phyloP scores from a whole-genome alignment of 1,140 invertebrate genomes.

The Ladona fulva region DNA sequence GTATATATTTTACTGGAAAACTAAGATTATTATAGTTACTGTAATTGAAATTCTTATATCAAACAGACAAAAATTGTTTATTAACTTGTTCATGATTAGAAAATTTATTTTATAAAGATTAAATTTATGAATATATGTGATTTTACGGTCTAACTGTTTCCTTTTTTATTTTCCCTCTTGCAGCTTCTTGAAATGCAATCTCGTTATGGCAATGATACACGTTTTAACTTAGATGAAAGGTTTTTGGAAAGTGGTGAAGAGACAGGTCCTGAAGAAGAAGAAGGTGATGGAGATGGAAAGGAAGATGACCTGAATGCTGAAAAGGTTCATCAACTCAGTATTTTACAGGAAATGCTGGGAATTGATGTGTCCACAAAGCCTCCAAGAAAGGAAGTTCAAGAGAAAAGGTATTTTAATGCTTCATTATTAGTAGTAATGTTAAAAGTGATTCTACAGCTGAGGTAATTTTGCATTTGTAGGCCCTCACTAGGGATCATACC shows the following conservation, averaged over 20 bases:
- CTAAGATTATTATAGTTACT: too few species aligned
- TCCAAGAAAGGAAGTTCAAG: slow-evolving; percentile 31
- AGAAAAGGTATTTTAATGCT: slow-evolving; percentile 30
- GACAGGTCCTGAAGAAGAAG: slow-evolving; percentile 23
- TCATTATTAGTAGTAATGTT: too few species aligned
- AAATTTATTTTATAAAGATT: too few species aligned
- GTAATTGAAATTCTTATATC: too few species aligned
- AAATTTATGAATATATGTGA: too few species aligned
- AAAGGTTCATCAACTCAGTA: slow-evolving; percentile 46
- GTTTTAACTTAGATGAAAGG: slow-evolving; percentile 48
- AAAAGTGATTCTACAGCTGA: too few species aligned
- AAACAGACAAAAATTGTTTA: too few species aligned
- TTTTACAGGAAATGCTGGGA: slow-evolving; percentile 46
- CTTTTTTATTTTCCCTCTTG: slow-evolving; percentile 20
- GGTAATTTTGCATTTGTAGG: too few species aligned
- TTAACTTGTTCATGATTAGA: too few species aligned
- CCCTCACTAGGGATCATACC: too few species aligned
- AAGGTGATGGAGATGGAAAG: slow-evolving; percentile 23
- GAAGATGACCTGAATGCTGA: slow-evolving; percentile 39
- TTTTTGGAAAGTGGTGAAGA: slow-evolving; percentile 41
- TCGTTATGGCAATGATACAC: slow-evolving; percentile 46
- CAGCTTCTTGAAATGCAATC: slow-evolving; percentile 46
- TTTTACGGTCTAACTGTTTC: too few species aligned
- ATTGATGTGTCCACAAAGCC: slow-evolving; percentile 25
- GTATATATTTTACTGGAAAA: too few species aligned